Base-by-base conservation (phyloP, 1,140 invertebrate genomes). In the Cherax quadricarinatus region DNA sequence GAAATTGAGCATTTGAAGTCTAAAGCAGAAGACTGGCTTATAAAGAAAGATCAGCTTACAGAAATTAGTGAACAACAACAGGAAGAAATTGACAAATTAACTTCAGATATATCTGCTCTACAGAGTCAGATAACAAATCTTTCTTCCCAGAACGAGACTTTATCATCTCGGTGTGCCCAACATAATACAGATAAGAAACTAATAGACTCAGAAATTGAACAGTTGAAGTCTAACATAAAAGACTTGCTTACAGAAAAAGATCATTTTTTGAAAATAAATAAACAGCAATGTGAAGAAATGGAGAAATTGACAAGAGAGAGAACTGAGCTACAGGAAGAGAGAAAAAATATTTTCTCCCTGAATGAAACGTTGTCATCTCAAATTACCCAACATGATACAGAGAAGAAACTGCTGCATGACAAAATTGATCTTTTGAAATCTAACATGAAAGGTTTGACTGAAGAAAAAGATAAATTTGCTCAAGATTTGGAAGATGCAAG, bases 211-310 rank as follows among this genome's bases (percentile, higher is more conserved):
- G 85, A 87, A 53, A 21, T 73, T 53, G 70, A 78, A 24, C 12
- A 87, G 4, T 66, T 87, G 57, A 83, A 60, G 53, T 51, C 53
- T 24, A 30, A 87, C 41, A 51, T 48, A 53, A 62, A 53, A 21
- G 85, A 87, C n/a, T 12, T 78, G 48, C 49, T n/a, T n/a, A 4
- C 21, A 48, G 66, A 73, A 73, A 87, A 79, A 66, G 85, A 87
- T 16, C 14, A 78, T 3, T 21, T 78, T 49, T 24, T 24, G 30
- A 86, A 30, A 7, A 75, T 49, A 10, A 86, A 73, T 75, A 66
- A 86, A 75, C 53, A 86, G 21, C 85, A 75, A 10, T n/a, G 49
- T 16, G 21, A 86, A 49, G 85, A 86, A 53, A 86, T 41, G 24
- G 41, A 75, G 41, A 41, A 49, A 5, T n/a, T 86, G 7, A 49